Evolutionary conservation across 2,113 vertebrate species (phyloP).

Genomic region (Sigmodon hispidus): DNA sequence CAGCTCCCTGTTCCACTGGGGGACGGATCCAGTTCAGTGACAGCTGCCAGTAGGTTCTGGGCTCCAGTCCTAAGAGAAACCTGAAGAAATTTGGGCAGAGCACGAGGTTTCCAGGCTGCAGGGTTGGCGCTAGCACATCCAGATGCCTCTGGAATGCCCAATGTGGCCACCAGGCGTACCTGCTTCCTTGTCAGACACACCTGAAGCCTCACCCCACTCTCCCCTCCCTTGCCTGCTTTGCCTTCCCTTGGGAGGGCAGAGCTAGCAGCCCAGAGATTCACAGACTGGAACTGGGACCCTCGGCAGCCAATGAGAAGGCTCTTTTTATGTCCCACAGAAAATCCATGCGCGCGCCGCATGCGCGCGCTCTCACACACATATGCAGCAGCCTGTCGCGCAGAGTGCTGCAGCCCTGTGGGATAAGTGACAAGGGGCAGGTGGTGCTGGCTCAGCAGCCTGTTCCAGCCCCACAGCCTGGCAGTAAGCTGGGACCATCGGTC

Average conservation of each 20-base stretch:
- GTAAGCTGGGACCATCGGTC: not conserved
- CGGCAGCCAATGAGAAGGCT: constrained; percentile 70
- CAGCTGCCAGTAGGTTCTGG: constrained; percentile 65
- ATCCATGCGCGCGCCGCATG: constrained; percentile 28
- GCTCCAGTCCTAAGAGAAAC: constrained; percentile 59
- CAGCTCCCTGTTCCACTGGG: constrained; percentile 61
- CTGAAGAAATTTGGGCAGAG: constrained; percentile 60
- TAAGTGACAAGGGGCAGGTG: constrained; percentile 60
- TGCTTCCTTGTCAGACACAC: constrained; percentile 66
- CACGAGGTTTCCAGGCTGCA: constrained; percentile 52
- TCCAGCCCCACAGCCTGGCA: constrained; percentile 5
- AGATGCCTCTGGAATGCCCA: constrained; percentile 51
- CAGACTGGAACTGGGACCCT: constrained; percentile 65
- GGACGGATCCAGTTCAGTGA: constrained; percentile 62
- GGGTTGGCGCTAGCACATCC: constrained; percentile 35
- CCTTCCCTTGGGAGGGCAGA: constrained; percentile 52
- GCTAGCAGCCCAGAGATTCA: constrained; percentile 60
- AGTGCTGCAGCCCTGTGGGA: constrained; percentile 68
- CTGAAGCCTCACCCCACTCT: constrained; percentile 58
- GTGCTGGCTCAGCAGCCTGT: constrained; percentile 59
- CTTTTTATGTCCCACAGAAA: constrained; percentile 64
- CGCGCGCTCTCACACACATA: not conserved
- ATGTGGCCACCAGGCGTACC: constrained; percentile 44
- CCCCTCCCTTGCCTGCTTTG: constrained; percentile 22
- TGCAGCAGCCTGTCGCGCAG: constrained; percentile 44